phyloP scores from a whole-genome alignment of 1,140 invertebrate species.

The Drosophila tristis region DNA sequence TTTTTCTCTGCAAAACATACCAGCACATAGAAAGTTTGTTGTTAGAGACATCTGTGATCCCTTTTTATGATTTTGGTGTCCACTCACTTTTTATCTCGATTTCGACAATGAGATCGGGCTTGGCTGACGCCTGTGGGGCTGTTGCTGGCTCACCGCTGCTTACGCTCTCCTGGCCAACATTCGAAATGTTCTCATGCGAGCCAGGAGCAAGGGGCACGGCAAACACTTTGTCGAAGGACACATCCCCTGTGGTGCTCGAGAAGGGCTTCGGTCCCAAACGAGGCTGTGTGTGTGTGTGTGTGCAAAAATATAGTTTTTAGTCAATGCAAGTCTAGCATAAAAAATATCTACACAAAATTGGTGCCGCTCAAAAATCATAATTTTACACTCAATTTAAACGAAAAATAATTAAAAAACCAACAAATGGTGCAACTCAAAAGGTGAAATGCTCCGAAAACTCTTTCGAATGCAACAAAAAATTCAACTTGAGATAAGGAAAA shows the following conservation, averaged over 20 bases:
- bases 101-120: conserved; percentile 81
- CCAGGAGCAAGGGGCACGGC: conserved; percentile 90
- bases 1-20: conserved; percentile 44
- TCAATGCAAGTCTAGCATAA: background rate
- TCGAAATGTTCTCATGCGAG: conserved; percentile 83
- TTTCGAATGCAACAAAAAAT: too few relatives aligned
- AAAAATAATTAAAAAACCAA: too few relatives aligned
- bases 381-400: too few relatives aligned
- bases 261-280: conserved; percentile 93
- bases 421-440: too few relatives aligned
- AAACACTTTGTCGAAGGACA: conserved; percentile 92
- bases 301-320: background rate
- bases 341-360: background rate
- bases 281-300: conserved; percentile 85
- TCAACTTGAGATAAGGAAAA: too few relatives aligned
- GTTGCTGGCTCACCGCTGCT: conserved; percentile 7
- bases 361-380: too few relatives aligned
- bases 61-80: background rate
- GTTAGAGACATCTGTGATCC: too few relatives aligned
- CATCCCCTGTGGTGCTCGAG: conserved; percentile 89
- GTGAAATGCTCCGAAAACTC: too few relatives aligned
- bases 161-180: conserved; percentile 58
- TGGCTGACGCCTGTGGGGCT: conserved; percentile 30
- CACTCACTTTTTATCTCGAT: conserved; percentile 80
- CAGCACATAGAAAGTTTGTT: background rate